phyloP scores from a whole-genome alignment of 2,888 invertebrate species.

The Cephus runcator region DNA sequence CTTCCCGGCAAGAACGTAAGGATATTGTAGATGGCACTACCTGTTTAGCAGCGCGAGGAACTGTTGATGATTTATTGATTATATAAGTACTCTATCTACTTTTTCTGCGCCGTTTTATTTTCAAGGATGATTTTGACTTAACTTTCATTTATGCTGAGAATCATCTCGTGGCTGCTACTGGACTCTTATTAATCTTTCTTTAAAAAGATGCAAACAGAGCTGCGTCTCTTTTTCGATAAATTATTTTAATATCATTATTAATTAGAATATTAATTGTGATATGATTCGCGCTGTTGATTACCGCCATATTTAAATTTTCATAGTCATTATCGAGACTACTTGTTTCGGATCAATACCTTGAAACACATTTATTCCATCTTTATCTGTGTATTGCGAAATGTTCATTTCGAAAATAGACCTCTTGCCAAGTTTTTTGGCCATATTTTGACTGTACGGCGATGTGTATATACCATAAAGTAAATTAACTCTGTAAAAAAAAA shows the following conservation, averaged over 20 bases:
- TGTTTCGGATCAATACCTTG: conserved; percentile 12
- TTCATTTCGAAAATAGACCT: neutral
- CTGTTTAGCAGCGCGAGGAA: neutral
- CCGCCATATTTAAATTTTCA: neutral
- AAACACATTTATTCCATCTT: conserved; percentile 4
- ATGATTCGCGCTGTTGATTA: neutral
- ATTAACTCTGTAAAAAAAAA: neutral
- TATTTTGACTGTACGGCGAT: neutral
- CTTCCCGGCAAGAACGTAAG: neutral
- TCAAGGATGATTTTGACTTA: neutral
- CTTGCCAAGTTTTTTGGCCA: neutral
- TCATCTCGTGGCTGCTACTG: neutral
- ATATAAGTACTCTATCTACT: neutral
- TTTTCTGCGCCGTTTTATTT: neutral
- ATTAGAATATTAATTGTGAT: neutral
- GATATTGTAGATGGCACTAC: neutral
- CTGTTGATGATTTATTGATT: neutral
- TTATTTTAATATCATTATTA: too few species aligned
- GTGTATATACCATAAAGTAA: neutral
- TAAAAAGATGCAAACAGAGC: too few species aligned
- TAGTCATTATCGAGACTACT: conserved; percentile 10
- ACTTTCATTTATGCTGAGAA: neutral
- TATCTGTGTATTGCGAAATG: neutral
- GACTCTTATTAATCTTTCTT: neutral
- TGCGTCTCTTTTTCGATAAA: too few species aligned